phyloP scores from a whole-genome alignment of 30 jellyfish, hydroid and myxozoan species.

The Hydra vulgaris region DNA sequence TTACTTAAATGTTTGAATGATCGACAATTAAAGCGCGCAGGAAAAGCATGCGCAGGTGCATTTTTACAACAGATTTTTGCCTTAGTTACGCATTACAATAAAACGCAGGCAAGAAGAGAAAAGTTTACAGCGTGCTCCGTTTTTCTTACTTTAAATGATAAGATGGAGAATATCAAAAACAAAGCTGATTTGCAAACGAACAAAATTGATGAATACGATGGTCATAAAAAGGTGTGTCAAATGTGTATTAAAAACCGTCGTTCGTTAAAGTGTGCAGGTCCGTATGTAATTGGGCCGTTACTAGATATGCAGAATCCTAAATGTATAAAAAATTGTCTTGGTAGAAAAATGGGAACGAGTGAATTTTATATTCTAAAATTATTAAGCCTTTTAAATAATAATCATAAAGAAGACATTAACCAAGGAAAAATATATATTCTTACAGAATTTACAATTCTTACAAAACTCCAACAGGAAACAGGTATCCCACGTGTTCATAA shows the following conservation, averaged over 20 bases:
- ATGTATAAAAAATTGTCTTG: constrained; percentile 85
- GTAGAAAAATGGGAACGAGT: constrained; percentile 78
- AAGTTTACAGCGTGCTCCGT: too few species aligned
- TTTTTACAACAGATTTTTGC: too few species aligned
- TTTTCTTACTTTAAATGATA: too few species aligned
- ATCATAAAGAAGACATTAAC: constrained; percentile 60
- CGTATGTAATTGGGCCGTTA: constrained; percentile 82
- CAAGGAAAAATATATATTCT: constrained; percentile 93
- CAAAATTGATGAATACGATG: neutral
- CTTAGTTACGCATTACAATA: too few species aligned
- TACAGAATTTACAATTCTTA: constrained; percentile 76
- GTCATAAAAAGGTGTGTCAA: constrained; percentile 19
- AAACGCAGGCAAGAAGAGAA: too few species aligned
- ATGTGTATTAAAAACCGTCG: constrained; percentile 17
- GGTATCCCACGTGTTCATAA: constrained; percentile 95
- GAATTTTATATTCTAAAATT: constrained; percentile 71
- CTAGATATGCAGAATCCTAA: constrained; percentile 87
- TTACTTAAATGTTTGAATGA: too few species aligned
- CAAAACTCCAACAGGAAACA: constrained; percentile 67
- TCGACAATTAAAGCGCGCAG: too few species aligned
- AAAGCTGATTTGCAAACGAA: neutral
- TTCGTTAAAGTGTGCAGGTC: constrained; percentile 84
- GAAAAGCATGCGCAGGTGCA: too few species aligned
- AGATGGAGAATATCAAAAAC: too few species aligned
- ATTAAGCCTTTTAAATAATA: constrained; percentile 32